Conservation (phyloP, 2,113 vertebrate species). For the Enhydra lutris region DNA sequence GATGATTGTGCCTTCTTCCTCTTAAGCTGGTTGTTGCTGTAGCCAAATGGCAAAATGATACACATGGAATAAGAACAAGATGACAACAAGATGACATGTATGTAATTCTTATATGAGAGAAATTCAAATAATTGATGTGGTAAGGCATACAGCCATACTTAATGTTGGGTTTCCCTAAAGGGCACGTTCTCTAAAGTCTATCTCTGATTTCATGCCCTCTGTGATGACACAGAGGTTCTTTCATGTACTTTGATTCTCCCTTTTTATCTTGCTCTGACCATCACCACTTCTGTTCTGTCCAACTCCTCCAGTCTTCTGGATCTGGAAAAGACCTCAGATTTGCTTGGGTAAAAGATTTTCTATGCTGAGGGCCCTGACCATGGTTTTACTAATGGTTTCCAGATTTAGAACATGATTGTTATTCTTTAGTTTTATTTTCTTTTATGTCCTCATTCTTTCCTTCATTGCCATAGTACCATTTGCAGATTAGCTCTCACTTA, state of each 20-base stretch:
- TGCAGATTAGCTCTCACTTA: neutral
- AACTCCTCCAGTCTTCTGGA: neutral
- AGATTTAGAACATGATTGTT: neutral
- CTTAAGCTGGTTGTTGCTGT: neutral
- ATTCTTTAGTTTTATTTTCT: neutral
- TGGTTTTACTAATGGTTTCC: neutral
- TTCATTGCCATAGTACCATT: neutral
- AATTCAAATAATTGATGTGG: neutral
- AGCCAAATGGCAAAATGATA: neutral
- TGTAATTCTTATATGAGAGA: neutral
- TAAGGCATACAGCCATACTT: neutral
- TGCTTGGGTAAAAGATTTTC: neutral
- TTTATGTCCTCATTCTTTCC: neutral
- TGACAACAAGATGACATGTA: neutral
- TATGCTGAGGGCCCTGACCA: neutral
- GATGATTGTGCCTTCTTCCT: neutral
- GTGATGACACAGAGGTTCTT: neutral
- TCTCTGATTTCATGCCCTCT: neutral
- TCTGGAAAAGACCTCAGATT: neutral
- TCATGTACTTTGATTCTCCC: neutral
- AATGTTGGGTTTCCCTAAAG: neutral
- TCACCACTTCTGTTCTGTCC: neutral
- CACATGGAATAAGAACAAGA: neutral
- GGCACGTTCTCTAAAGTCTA: neutral
- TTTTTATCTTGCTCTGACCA: neutral